A percentile compares a stretch with the other conserved stretches of the same genome.
Evolutionary conservation across 2,888 invertebrate species (phyloP).

Genomic region (Scaptomyza caliginosa): DNA sequence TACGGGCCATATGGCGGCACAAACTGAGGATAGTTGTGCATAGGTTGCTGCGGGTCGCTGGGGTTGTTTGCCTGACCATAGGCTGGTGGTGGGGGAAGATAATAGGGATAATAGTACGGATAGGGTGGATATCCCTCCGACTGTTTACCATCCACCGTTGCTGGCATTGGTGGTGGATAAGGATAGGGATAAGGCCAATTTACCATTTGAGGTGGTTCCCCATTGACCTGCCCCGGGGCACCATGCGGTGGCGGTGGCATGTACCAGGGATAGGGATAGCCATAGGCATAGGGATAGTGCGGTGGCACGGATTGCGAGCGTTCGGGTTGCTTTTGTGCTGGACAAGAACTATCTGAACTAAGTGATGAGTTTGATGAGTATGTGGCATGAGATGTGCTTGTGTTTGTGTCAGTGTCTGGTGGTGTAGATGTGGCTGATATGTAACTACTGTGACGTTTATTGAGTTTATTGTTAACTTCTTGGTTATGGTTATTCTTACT

Average conservation of each 20-base stretch:
- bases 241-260: conserved; percentile 66
- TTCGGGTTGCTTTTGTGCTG: conserved; percentile 48
- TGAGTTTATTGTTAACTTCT: conserved; percentile 72
- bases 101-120: conserved; percentile 79
- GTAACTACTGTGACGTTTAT: conserved; percentile 72
- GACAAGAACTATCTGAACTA: conserved; percentile 69
- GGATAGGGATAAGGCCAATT: conserved; percentile 79
- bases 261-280: conserved; percentile 81
- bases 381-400: conserved; percentile 36
- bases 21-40: conserved; percentile 55
- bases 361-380: conserved; percentile 76
- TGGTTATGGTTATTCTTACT: conserved; percentile 50
- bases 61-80: conserved; percentile 47
- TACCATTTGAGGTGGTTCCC: conserved; percentile 47
- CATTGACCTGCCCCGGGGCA: conserved; percentile 25
- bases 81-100: conserved; percentile 65
- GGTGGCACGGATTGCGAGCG: conserved; percentile 73
- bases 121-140: conserved; percentile 69
- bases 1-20: conserved; percentile 62
- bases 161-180: conserved; percentile 71
- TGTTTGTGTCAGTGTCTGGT: conserved; percentile 31
- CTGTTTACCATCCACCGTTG: conserved; percentile 50
- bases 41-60: conserved; percentile 35
- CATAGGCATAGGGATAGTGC: conserved; percentile 78
- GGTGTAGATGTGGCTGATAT: conserved; percentile 48